A percentile compares a stretch with the other conserved stretches of the same genome.
Conservation (phyloP, 1,140 invertebrate genomes). For the Drosophila azteca region DNA sequence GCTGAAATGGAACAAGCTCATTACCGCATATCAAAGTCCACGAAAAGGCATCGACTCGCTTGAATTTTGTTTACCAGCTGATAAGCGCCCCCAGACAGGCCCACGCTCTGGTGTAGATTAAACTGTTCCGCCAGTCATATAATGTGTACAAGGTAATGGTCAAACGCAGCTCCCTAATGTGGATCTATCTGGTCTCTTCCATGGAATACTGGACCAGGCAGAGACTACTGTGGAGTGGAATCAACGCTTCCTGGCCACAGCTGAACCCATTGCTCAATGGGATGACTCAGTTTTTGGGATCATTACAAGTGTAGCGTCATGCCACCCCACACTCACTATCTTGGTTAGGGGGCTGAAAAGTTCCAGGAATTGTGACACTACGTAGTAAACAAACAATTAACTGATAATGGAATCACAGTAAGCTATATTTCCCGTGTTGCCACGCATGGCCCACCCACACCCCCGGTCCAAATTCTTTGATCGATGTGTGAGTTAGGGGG, state of each 20-base stretch:
- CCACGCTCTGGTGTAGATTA: conserved; percentile 46
- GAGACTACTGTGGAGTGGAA: not conserved
- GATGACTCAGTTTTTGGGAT: conserved; percentile 13
- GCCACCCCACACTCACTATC: conserved; percentile 11
- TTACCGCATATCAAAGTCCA: conserved; percentile 61
- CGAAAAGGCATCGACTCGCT: conserved; percentile 18
- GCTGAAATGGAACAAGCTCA: conserved; percentile 34
- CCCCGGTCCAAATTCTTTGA: conserved; percentile 25
- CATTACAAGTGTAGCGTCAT: conserved; percentile 17
- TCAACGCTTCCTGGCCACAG: not conserved
- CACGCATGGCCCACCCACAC: not conserved
- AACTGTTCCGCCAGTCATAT: conserved; percentile 3
- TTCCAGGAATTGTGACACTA: conserved; percentile 34
- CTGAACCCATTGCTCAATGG: not conserved
- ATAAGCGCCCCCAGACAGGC: conserved; percentile 27
- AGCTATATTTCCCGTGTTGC: conserved; percentile 8
- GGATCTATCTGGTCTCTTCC: conserved; percentile 22
- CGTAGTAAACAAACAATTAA: conserved; percentile 75
- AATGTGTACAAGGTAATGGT: conserved; percentile 52
- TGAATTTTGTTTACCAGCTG: conserved; percentile 53
- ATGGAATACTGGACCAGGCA: not conserved
- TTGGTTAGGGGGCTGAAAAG: conserved; percentile 10
- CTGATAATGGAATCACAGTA: conserved; percentile 58
- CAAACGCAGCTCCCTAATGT: conserved; percentile 1
- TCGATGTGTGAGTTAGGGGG: conserved; percentile 25